Evolutionary conservation across 1,140 invertebrate genomes (phyloP), one percentile per base, ranked within the genome.

Genomic region (Leptinotarsa texana): DNA sequence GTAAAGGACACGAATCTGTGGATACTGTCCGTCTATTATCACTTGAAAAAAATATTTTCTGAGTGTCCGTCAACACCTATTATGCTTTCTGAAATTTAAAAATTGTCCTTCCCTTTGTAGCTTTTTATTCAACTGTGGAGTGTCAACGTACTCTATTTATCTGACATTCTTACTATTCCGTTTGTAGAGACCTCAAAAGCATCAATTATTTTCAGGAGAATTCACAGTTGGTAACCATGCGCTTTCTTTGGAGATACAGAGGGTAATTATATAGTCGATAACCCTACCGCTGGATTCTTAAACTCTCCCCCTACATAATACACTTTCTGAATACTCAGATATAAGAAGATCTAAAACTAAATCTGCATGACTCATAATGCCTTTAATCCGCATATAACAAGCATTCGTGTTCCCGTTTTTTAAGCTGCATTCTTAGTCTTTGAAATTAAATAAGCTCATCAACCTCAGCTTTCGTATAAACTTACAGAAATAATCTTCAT

Each of bases 381-480:
- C 78, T 77, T 81, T 83, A 83, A 83, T 83, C 82, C 82, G 72
- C 66, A 83, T 82, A 83, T 83, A 83, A 83, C 82, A 82, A 83
- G 82, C 82, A 82, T 81, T 80, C 77, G 72, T 80, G 74, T 78
- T 74, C 78, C 77, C 70, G 78, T 79, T 81, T 81, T 80, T 81
- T 74, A 80, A 74, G 74, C 73, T 73, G 77, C 62, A 80, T 79
- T 81, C 77, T 81, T 77, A 80, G 77, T 79, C 80, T 81, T 79
- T 69, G 75, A 81, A 81, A 79, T 81, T 81, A 79, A 79, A 75
- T 79, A 79, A 79, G 78, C 78, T 79, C 73, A 79, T 77, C 78
- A 79, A 76, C 72, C 76, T 74, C 75, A 77, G 75, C 73, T 79
- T 72, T 71, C 72, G 18, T 72, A 73, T 74, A 75, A 48, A 74